A percentile compares a stretch with the other conserved stretches of the same genome.
Evolutionary conservation across 2,797 vertebrate genomes (phyloP).

Genomic region (Arctocebus calabarensis): DNA sequence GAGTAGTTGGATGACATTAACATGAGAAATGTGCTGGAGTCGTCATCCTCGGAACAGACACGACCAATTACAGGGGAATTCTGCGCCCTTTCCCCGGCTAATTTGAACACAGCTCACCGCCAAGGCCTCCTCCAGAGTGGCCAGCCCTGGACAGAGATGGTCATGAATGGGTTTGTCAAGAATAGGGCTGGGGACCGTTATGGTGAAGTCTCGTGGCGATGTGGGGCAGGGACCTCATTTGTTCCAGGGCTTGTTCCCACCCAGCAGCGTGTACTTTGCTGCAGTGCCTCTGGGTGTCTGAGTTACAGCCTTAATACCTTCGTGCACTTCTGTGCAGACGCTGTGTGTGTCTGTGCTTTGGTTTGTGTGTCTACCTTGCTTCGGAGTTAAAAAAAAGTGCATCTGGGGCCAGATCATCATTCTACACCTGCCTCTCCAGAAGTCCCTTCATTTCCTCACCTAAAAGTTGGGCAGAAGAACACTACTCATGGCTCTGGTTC

Average conservation of each 20-base stretch:
- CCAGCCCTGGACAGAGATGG: background rate
- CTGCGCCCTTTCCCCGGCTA: constrained; percentile 43
- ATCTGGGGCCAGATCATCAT: rapidly evolving
- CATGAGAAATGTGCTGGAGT: constrained; percentile 72
- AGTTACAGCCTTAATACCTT: background rate
- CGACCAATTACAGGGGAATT: constrained; percentile 75
- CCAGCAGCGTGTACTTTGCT: background rate
- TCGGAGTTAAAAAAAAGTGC: background rate
- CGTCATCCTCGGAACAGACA: constrained; percentile 75
- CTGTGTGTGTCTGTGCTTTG: background rate
- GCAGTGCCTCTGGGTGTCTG: background rate
- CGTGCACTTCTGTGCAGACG: background rate
- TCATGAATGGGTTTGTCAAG: background rate
- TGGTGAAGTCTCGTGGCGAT: background rate
- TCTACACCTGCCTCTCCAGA: background rate
- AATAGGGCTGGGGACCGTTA: background rate
- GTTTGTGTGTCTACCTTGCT: background rate
- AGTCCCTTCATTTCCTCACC: background rate
- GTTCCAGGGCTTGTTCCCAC: background rate
- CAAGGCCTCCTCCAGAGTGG: background rate
- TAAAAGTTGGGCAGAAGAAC: background rate
- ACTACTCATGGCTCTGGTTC: background rate
- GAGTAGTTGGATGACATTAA: constrained; percentile 77
- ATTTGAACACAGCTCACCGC: constrained; percentile 56
- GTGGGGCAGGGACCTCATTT: background rate